A percentile compares a stretch with the other conserved stretches of the same genome.
Evolutionary conservation across 2,888 invertebrate species (phyloP).

Genomic region (Amphipyra berbera): DNA sequence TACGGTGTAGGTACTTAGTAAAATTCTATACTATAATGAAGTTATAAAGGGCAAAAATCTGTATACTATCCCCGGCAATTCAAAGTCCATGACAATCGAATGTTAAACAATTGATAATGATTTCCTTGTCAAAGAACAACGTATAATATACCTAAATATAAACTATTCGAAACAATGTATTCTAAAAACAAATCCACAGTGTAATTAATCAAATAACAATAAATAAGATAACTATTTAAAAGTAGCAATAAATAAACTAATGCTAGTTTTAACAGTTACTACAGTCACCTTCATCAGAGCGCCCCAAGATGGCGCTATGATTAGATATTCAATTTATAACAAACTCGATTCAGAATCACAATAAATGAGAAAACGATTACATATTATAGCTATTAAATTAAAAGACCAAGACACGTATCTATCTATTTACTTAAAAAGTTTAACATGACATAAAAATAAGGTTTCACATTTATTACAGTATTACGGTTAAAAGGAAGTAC

Average conservation of each 20-base stretch:
- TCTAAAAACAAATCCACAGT: background rate
- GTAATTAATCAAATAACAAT: slow-evolving; percentile 13
- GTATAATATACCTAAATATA: too few relatives aligned
- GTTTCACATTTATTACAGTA: slow-evolving; percentile 1
- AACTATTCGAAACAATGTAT: too few relatives aligned
- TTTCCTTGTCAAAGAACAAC: too few relatives aligned
- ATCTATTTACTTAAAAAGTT: too few relatives aligned
- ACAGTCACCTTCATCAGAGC: slow-evolving; percentile 25
- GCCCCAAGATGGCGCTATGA: slow-evolving; percentile 48
- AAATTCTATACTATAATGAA: too few relatives aligned
- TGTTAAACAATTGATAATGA: too few relatives aligned
- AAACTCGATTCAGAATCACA: slow-evolving; percentile 7
- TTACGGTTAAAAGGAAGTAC: slow-evolving; percentile 47
- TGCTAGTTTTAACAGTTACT: slow-evolving; percentile 23
- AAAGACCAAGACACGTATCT: too few relatives aligned
- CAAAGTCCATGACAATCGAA: too few relatives aligned
- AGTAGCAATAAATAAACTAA: slow-evolving; percentile 18
- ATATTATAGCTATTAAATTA: background rate
- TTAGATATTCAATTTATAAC: slow-evolving; percentile 22
- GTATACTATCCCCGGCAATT: too few relatives aligned
- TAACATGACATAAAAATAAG: too few relatives aligned
- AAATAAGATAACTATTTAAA: slow-evolving; percentile 15
- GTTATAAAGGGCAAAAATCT: too few relatives aligned
- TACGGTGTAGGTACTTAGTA: too few relatives aligned
- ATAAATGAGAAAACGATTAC: slow-evolving; percentile 13